phyloP scores from a whole-genome alignment of 2,888 invertebrate species.

The Diarsia brunnea region DNA sequence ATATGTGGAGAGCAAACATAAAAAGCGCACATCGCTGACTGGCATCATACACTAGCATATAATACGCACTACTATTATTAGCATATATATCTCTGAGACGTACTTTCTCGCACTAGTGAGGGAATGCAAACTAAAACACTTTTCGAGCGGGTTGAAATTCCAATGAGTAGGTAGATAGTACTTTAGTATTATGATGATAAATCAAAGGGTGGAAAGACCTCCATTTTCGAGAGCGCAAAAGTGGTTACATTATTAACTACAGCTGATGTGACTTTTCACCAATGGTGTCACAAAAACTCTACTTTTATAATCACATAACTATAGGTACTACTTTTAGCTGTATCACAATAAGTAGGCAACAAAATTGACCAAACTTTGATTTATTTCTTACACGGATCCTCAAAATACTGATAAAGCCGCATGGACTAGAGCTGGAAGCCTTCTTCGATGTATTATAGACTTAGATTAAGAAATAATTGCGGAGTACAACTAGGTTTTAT shows the following conservation, averaged over 20 bases:
- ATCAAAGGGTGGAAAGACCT: background rate
- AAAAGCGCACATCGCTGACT: background rate
- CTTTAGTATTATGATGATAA: background rate
- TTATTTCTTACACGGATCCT: background rate
- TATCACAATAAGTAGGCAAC: background rate
- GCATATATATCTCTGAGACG: background rate
- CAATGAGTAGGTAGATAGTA: background rate
- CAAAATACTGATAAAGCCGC: slow-evolving; percentile 25
- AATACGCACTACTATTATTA: too few species aligned
- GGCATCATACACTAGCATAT: background rate
- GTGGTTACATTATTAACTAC: background rate
- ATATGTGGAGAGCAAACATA: too few species aligned
- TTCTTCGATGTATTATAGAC: slow-evolving; percentile 35
- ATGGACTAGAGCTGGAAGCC: slow-evolving; percentile 41
- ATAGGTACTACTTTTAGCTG: background rate
- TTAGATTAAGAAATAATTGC: slow-evolving; percentile 22
- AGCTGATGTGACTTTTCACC: background rate
- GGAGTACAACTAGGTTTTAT: slow-evolving; percentile 25
- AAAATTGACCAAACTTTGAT: background rate
- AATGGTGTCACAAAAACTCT: background rate
- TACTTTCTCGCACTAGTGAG: background rate
- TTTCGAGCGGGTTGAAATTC: background rate
- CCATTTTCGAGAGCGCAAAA: background rate
- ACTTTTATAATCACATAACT: background rate
- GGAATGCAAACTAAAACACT: background rate